phyloP scores from a whole-genome alignment of 2,113 vertebrate genomes.

The Ariopsis seemanni region DNA sequence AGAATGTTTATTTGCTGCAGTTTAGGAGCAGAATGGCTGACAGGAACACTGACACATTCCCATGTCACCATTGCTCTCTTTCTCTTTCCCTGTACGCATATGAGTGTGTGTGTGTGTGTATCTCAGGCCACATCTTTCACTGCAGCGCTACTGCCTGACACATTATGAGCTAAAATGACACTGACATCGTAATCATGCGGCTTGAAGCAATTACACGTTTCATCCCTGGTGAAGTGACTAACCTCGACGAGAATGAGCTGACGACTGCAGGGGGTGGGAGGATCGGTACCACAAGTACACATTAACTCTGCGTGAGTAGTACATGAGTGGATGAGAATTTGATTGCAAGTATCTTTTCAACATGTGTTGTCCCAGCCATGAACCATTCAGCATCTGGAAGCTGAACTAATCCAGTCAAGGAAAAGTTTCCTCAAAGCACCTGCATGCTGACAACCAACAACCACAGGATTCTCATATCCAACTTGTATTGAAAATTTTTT shows the following conservation, averaged over 20 bases:
- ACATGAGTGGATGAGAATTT: constrained; percentile 52
- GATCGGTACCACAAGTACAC: constrained; percentile 16
- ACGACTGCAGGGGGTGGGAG: constrained; percentile 10
- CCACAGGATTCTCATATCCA: constrained; percentile 68
- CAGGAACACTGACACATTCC: constrained; percentile 77
- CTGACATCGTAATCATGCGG: constrained; percentile 24
- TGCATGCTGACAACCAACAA: constrained; percentile 68
- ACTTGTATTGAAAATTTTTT: constrained; percentile 45
- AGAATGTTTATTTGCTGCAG: constrained; percentile 81
- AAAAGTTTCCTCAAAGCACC: constrained; percentile 71
- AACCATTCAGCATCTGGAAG: constrained; percentile 65
- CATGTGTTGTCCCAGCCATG: constrained; percentile 59
- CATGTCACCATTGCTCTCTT: constrained; percentile 63
- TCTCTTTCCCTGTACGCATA: constrained; percentile 21
- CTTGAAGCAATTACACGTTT: constrained; percentile 9
- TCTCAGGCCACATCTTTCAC: not conserved
- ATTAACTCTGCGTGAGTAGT: constrained; percentile 22
- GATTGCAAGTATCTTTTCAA: constrained; percentile 56
- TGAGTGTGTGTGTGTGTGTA: not conserved
- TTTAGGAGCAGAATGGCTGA: constrained; percentile 71
- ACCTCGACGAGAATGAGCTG: constrained; percentile 21
- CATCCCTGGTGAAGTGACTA: constrained; percentile 26
- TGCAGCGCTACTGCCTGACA: not conserved
- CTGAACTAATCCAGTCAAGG: constrained; percentile 51
- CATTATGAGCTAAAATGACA: constrained; percentile 24